Evolutionary conservation across 2,797 vertebrate genomes (phyloP), one percentile per base, ranked within the genome.

Genomic region (Brachymystax lenok): DNA sequence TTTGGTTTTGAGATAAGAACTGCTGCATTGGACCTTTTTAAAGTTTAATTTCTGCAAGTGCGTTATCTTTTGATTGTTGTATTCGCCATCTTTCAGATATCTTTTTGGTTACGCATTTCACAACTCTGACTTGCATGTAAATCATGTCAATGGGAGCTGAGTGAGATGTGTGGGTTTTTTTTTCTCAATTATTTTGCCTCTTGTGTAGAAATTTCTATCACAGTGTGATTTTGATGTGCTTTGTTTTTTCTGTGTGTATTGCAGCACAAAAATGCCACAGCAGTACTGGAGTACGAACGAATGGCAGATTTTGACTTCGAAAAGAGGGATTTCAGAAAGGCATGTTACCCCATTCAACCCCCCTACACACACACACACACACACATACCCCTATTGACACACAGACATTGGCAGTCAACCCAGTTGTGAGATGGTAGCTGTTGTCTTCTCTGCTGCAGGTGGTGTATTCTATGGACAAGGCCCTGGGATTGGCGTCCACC

Each of bases 381-480:
- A 61, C 56, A 51, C 40, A 67, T 3, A 33, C 17, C 1, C 10
- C 35, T 40, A 40, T 40, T 40, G 28, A 69, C 28, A 40, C 5
- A 40, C 14, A 33, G 0, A 40, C 14, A 19, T 19, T 35, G 7
- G 14, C 28, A 27, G 59, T 27, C 59, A 63, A 10, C 21, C n/a
- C 19, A 5, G 19, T 21, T 59, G 56, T 59, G 56, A 59, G 56
- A 24, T 63, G 59, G 21, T 63, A 63, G n/a, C 21, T 63, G 21
- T 12, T 63, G 59, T 24, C 6, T 24, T 52, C 69, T 61, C 28
- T 81, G 61, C 61, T 87, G 30, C 86, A 99, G 97, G 97, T 98
- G 76, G 97, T 99, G 77, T 99, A 95, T 83, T 99, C 96, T 88
- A 99, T 99, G 97, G 97, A 99, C 78, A 95, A 97, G 79, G 96